Conservation (phyloP, 2,113 vertebrate genomes). For the Thamnaconus septentrionalis region DNA sequence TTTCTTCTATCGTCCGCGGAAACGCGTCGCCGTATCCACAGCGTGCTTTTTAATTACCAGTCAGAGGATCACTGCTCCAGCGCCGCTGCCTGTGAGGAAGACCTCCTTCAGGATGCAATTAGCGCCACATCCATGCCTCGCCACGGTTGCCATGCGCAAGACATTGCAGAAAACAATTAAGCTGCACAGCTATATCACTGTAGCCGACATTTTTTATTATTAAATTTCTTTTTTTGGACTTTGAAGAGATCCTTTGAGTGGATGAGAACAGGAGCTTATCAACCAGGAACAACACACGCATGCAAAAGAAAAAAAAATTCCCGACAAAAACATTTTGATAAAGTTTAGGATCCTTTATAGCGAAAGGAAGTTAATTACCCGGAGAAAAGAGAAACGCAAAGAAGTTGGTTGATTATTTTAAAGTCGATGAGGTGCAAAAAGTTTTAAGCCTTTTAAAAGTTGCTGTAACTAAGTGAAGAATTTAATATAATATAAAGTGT, state of each 20-base stretch:
- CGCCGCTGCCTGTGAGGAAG: slow-evolving; percentile 32
- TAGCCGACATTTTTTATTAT: background rate
- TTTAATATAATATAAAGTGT: no score
- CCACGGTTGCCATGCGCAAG: slow-evolving; percentile 42
- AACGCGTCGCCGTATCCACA: slow-evolving; percentile 27
- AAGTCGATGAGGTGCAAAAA: no score
- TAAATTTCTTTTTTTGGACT: slow-evolving; percentile 16
- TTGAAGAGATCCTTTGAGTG: slow-evolving; percentile 14
- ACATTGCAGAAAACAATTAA: slow-evolving; percentile 27
- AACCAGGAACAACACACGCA: background rate
- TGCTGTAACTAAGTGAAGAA: no score
- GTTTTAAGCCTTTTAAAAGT: no score
- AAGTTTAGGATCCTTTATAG: no score
- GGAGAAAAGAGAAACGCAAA: no score
- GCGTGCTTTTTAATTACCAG: slow-evolving; percentile 53
- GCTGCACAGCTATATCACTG: slow-evolving; percentile 25
- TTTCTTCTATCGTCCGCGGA: slow-evolving; percentile 25
- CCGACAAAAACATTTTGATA: no score
- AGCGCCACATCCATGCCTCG: slow-evolving; percentile 48
- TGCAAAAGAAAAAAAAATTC: no score
- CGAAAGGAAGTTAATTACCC: no score
- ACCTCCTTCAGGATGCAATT: slow-evolving; percentile 55
- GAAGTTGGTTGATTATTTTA: no score
- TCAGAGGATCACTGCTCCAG: slow-evolving; percentile 30
- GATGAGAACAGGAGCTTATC: slow-evolving; percentile 1